These are phyloP conservation scores for Caiman crocodilus DNA, from an alignment of 2,797 vertebrate species.

Conservation along the genomic window DNA sequence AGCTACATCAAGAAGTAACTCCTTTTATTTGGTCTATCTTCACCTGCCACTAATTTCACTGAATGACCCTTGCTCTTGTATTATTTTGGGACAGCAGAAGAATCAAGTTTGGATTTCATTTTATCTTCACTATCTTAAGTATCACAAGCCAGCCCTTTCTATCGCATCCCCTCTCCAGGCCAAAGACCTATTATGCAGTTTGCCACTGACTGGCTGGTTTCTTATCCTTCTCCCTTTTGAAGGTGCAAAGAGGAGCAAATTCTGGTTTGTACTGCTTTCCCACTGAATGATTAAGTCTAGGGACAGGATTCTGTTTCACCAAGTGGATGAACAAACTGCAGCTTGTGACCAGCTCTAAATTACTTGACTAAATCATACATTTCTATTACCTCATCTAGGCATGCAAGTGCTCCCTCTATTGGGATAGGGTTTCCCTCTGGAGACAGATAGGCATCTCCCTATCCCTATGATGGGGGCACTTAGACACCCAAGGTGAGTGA, in stretches of 20 bases:
- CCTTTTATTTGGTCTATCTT: not conserved
- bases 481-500: too few species aligned
- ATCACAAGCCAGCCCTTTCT: not conserved
- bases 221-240: not conserved
- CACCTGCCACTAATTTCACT: not conserved
- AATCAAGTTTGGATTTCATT: not conserved
- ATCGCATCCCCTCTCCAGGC: not conserved
- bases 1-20: not conserved
- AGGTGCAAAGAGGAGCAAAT: not conserved
- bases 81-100: not conserved
- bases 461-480: too few species aligned
- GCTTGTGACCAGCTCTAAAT: too few species aligned
- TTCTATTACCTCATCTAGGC: too few species aligned
- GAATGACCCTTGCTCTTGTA: not conserved
- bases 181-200: accelerated
- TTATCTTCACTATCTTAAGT: accelerated
- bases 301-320: too few species aligned
- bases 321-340: too few species aligned
- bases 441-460: too few species aligned
- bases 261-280: accelerated
- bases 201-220: accelerated
- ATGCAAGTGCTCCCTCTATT: too few species aligned
- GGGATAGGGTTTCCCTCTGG: too few species aligned
- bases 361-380: too few species aligned
- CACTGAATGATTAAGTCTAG: not conserved